Conservation (phyloP, 1,140 invertebrate genomes). For the Drosophila pachea region DNA sequence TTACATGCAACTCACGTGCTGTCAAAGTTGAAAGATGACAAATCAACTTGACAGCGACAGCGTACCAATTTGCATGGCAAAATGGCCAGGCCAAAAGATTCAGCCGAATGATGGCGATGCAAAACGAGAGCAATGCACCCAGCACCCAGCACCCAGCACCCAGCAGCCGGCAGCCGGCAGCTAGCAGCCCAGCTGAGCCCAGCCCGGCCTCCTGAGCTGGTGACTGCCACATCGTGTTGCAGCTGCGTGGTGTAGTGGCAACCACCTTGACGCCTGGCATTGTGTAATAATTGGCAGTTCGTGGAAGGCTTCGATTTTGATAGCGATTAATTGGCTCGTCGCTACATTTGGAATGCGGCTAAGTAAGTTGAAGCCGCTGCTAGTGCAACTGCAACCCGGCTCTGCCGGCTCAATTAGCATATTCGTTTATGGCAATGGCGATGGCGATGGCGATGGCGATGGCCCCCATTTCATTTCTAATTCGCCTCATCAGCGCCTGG, state of each 20-base stretch:
- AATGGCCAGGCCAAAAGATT: conserved; percentile 57
- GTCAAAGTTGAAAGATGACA: conserved; percentile 77
- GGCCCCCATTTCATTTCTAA: conserved; percentile 50
- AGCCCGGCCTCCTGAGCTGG: neutral
- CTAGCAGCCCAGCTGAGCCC: neutral
- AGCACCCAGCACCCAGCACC: conserved; percentile 3
- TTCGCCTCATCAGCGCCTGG: conserved; percentile 23
- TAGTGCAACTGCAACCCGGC: conserved; percentile 15
- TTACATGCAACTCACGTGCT: conserved; percentile 74
- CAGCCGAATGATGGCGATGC: conserved; percentile 47
- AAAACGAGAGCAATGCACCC: conserved; percentile 47
- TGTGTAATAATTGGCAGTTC: conserved; percentile 77
- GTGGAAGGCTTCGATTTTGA: conserved; percentile 67
- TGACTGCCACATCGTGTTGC: neutral
- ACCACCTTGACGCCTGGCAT: conserved; percentile 63
- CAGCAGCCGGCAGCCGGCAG: neutral
- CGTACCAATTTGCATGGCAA: conserved; percentile 70
- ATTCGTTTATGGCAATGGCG: conserved; percentile 69
- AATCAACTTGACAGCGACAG: conserved; percentile 72
- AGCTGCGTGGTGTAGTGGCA: conserved; percentile 18
- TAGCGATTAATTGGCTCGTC: conserved; percentile 65
- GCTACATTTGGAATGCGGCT: conserved; percentile 27
- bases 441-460: too few relatives aligned
- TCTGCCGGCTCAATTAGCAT: conserved; percentile 53
- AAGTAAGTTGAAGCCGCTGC: conserved; percentile 22